Percentiles rank a stretch among this genome's conserved stretches.
Conservation (phyloP, 2,888 invertebrate species). For the Chymomyza fuscimana region DNA sequence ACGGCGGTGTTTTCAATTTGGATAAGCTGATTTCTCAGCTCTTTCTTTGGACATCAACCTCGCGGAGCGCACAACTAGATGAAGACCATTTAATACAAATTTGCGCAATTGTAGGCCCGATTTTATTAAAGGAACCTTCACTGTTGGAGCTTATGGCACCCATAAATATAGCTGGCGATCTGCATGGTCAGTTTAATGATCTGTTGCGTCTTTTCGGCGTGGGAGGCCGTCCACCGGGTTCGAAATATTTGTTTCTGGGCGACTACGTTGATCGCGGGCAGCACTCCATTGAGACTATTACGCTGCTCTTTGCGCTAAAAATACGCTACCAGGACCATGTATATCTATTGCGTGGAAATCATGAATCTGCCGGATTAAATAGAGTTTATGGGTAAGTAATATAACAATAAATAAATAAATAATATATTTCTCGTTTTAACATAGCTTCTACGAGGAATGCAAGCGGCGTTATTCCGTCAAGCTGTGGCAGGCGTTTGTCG, state of each 20-base stretch:
- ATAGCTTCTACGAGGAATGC: conserved; percentile 95
- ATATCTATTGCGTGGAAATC: conserved; percentile 96
- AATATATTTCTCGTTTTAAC: neutral
- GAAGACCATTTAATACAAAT: conserved; percentile 98
- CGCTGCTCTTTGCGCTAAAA: conserved; percentile 96
- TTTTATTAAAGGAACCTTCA: conserved; percentile 98
- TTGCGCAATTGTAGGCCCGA: conserved; percentile 97
- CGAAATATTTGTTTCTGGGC: conserved; percentile 98
- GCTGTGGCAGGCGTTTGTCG: conserved; percentile 99
- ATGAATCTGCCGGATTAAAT: conserved; percentile 98
- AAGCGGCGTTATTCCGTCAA: conserved; percentile 96
- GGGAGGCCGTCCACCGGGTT: conserved; percentile 99
- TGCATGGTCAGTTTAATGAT: conserved; percentile 99
- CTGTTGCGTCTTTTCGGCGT: conserved; percentile 97
- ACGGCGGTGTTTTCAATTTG: conserved; percentile 14
- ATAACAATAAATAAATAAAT: neutral
- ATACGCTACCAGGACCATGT: conserved; percentile 99
- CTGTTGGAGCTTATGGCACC: conserved; percentile 98
- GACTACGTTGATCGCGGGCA: conserved; percentile 99
- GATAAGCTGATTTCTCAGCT: conserved; percentile 30
- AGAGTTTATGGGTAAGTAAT: conserved; percentile 89
- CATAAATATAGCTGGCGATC: conserved; percentile 98
- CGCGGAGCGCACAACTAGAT: conserved; percentile 90
- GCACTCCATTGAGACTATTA: conserved; percentile 98
- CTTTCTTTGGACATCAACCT: conserved; percentile 25